Conservation (phyloP, 2,797 vertebrate species). For the Dipus sagitta region DNA sequence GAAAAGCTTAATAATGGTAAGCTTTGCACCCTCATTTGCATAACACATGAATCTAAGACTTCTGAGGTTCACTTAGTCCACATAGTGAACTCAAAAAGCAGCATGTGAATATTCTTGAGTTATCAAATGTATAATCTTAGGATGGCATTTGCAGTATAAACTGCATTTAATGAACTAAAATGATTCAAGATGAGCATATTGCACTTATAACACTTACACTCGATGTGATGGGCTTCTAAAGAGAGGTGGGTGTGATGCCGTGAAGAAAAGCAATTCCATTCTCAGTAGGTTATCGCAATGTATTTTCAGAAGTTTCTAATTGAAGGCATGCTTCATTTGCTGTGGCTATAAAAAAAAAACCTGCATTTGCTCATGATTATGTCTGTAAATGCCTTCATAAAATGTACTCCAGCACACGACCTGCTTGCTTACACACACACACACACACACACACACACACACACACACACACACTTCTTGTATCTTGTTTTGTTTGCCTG, state of each 20-base stretch:
- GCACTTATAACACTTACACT: constrained; percentile 82
- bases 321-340: constrained; percentile 91
- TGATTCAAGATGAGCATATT: constrained; percentile 83
- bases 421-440: constrained; percentile 26
- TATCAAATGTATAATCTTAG: constrained; percentile 69
- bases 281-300: constrained; percentile 89
- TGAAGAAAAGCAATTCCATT: constrained; percentile 90
- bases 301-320: constrained; percentile 91
- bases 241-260: constrained; percentile 84
- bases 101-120: constrained; percentile 64
- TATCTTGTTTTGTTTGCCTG: neutral
- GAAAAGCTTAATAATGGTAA: constrained; percentile 55
- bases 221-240: constrained; percentile 80
- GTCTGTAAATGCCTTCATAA: constrained; percentile 88
- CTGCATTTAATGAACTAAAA: constrained; percentile 80
- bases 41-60: constrained; percentile 7
- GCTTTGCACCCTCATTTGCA: constrained; percentile 41
- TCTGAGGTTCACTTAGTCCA: constrained; percentile 45
- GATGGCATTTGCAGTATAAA: constrained; percentile 81
- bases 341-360: constrained; percentile 84
- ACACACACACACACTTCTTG: neutral
- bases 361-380: constrained; percentile 88
- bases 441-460: neutral
- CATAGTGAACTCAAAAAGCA: constrained; percentile 49
- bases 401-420: constrained; percentile 72